phyloP scores from a whole-genome alignment of 1,140 invertebrate species.

The Orchestia grillus region DNA sequence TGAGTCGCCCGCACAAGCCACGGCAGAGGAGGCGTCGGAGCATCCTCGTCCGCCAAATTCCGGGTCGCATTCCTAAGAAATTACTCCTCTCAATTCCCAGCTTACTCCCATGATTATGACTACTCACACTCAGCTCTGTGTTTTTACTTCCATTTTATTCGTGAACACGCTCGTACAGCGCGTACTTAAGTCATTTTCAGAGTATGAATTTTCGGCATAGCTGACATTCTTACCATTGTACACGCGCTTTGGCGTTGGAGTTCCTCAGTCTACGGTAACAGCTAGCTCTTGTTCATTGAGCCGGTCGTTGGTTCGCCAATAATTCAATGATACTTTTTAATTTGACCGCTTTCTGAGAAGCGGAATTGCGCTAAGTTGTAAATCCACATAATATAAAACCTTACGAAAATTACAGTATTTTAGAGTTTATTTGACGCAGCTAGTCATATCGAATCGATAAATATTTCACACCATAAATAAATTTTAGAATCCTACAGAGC shows the following conservation, averaged over 20 bases:
- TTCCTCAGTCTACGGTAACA: not conserved
- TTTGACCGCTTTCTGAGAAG: no score
- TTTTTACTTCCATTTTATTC: constrained; percentile 1
- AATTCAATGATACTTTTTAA: no score
- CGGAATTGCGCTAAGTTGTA: no score
- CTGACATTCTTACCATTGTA: not conserved
- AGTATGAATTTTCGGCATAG: not conserved
- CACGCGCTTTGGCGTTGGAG: not conserved
- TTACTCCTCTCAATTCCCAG: not conserved
- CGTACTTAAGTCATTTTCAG: not conserved
- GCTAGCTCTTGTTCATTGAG: not conserved
- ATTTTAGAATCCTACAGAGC: no score
- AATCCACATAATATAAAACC: no score
- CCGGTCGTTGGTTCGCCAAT: no score
- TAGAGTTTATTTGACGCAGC: no score
- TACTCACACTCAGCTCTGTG: not conserved
- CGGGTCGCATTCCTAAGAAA: not conserved
- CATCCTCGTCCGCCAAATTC: not conserved
- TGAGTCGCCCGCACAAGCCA: not conserved
- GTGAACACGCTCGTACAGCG: not conserved
- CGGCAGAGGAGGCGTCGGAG: no score
- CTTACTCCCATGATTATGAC: not conserved
- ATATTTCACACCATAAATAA: no score
- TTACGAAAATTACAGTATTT: no score
- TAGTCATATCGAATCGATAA: no score